Percentiles rank a stretch among this genome's conserved stretches.
Evolutionary conservation across 2,797 vertebrate genomes (phyloP).

Genomic region (Helostoma temminkii): DNA sequence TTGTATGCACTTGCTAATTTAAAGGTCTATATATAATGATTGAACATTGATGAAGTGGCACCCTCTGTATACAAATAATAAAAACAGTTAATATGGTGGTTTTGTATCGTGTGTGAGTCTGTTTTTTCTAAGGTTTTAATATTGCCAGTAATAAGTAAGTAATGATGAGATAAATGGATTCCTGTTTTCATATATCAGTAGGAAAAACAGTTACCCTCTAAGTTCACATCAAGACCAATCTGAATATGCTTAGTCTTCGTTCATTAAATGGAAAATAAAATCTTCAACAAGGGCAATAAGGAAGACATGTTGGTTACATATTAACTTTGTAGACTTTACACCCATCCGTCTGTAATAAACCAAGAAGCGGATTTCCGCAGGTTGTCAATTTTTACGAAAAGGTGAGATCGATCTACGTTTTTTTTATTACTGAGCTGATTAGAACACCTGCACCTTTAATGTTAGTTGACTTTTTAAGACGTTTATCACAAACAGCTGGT

Average conservation of each 20-base stretch:
- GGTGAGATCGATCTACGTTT: slow-evolving; percentile 27
- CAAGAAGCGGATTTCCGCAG: not conserved
- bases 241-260: too few species aligned
- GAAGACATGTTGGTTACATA: slow-evolving; percentile 65
- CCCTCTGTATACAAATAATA: slow-evolving; percentile 61
- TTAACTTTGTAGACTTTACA: slow-evolving; percentile 76
- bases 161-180: too few species aligned
- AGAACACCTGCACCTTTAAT: not conserved
- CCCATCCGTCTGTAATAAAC: not conserved
- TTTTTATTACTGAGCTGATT: not conserved
- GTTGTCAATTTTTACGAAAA: not conserved
- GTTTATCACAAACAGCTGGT: not conserved
- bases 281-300: slow-evolving; percentile 67
- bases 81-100: slow-evolving; percentile 40
- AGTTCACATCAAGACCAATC: too few species aligned
- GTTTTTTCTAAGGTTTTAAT: not conserved
- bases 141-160: too few species aligned
- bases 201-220: too few species aligned
- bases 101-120: not conserved
- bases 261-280: too few species aligned
- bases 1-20: slow-evolving; percentile 36
- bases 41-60: slow-evolving; percentile 37
- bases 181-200: too few species aligned
- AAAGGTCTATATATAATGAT: slow-evolving; percentile 37
- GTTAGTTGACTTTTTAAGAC: not conserved